Percentiles rank a stretch among this genome's conserved stretches.
Conservation (phyloP, 2,888 invertebrate species). For the Notodonta ziczac region DNA sequence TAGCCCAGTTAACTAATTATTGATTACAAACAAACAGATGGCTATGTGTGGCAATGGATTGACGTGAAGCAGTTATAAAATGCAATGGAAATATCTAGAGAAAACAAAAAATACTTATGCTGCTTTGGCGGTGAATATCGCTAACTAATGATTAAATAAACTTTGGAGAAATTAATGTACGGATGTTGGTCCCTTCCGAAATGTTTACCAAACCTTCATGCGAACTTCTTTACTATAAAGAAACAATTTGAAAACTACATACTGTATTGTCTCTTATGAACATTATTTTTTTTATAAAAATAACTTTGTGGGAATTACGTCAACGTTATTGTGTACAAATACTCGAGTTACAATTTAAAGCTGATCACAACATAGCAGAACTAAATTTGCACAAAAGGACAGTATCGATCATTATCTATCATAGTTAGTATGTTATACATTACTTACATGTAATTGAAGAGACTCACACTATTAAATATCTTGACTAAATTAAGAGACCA, state of each 20-base stretch:
- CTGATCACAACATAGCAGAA: constrained; percentile 82
- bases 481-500: constrained; percentile 85
- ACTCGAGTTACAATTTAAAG: constrained; percentile 80
- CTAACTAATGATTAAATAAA: constrained; percentile 52
- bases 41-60: constrained; percentile 57
- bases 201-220: constrained; percentile 67
- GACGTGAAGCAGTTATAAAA: constrained; percentile 61
- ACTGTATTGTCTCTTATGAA: constrained; percentile 82
- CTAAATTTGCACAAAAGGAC: constrained; percentile 80
- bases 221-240: constrained; percentile 55
- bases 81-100: constrained; percentile 57
- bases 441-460: constrained; percentile 78
- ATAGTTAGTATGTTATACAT: constrained; percentile 76
- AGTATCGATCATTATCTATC: constrained; percentile 71
- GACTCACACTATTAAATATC: constrained; percentile 84
- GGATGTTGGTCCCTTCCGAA: constrained; percentile 82
- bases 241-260: constrained; percentile 67
- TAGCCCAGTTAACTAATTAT: constrained; percentile 68
- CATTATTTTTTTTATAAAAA: constrained; percentile 76
- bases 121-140: constrained; percentile 48
- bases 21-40: constrained; percentile 57
- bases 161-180: constrained; percentile 52
- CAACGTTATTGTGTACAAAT: constrained; percentile 77
- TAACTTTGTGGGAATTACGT: constrained; percentile 77
- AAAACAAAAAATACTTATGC: constrained; percentile 40